Evolutionary conservation across 2,888 invertebrate genomes (phyloP).

Genomic region (Hypena proboscidalis): DNA sequence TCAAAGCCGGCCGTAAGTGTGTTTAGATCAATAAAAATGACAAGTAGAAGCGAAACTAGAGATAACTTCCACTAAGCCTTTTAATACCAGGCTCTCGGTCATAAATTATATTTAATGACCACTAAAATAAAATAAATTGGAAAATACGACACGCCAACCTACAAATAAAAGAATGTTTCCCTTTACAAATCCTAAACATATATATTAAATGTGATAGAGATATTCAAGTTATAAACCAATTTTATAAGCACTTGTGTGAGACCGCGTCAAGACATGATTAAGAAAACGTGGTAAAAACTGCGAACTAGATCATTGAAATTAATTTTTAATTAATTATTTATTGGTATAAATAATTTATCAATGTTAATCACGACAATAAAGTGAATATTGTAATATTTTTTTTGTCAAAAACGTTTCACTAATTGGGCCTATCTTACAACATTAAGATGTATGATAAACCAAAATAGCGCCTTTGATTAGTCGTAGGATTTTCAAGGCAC

Average conservation of each 20-base stretch:
- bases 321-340: slow-evolving; percentile 31
- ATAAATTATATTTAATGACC: slow-evolving; percentile 67
- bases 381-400: slow-evolving; percentile 32
- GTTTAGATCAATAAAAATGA: slow-evolving; percentile 58
- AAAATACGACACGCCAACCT: slow-evolving; percentile 52
- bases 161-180: slow-evolving; percentile 44
- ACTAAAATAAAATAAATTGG: slow-evolving; percentile 63
- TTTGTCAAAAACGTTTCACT: slow-evolving; percentile 36
- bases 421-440: slow-evolving; percentile 48
- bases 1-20: slow-evolving; percentile 31
- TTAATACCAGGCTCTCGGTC: slow-evolving; percentile 51
- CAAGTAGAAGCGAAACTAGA: slow-evolving; percentile 51
- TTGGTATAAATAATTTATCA: slow-evolving; percentile 18
- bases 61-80: slow-evolving; percentile 53
- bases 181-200: slow-evolving; percentile 37
- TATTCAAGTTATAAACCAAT: slow-evolving; percentile 42
- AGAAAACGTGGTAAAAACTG: neutral
- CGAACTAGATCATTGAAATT: slow-evolving; percentile 2
- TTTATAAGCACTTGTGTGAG: slow-evolving; percentile 21
- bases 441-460: slow-evolving; percentile 59
- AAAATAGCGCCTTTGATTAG: slow-evolving; percentile 52
- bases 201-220: slow-evolving; percentile 42
- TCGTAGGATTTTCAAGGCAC: slow-evolving; percentile 43
- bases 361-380: slow-evolving; percentile 31
- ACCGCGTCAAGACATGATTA: slow-evolving; percentile 12